Conservation (phyloP, 2,113 vertebrate genomes). For the Caranx ignobilis region DNA sequence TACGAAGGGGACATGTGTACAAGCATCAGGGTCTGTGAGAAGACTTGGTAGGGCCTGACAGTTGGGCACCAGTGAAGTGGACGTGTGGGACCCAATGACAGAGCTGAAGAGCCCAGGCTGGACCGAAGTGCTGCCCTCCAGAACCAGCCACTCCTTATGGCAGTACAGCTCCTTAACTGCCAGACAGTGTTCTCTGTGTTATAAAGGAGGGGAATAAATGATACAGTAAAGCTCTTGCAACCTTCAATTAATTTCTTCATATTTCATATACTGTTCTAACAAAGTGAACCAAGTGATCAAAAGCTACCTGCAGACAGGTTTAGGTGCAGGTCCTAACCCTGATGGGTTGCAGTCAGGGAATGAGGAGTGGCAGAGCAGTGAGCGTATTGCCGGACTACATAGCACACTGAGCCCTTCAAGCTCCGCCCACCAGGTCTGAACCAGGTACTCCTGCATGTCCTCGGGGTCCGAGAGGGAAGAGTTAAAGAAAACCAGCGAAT, state of each 20-base stretch:
- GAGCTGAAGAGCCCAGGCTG: constrained; percentile 61
- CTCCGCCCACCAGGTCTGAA: constrained; percentile 88
- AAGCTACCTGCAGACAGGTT: constrained; percentile 93
- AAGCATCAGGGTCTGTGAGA: constrained; percentile 82
- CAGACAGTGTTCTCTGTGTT: constrained; percentile 92
- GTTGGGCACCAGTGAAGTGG: constrained; percentile 84
- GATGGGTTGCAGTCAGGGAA: constrained; percentile 94
- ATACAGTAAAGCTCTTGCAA: background rate
- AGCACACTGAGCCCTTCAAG: constrained; percentile 86
- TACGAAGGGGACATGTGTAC: constrained; percentile 89
- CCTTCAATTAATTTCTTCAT: background rate
- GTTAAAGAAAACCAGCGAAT: constrained; percentile 94
- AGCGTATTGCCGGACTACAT: constrained; percentile 88
- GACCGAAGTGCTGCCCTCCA: constrained; percentile 83
- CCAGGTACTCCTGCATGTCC: constrained; percentile 91
- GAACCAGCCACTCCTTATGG: constrained; percentile 90
- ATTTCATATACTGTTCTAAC: background rate
- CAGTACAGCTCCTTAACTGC: constrained; percentile 97
- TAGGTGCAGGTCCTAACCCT: constrained; percentile 88
- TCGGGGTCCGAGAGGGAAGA: constrained; percentile 90
- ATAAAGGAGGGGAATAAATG: background rate
- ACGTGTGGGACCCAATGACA: constrained; percentile 80
- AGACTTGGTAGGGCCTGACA: constrained; percentile 92
- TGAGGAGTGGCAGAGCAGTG: constrained; percentile 91
- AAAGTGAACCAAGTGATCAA: background rate